Percentiles rank a stretch among this genome's conserved stretches.
Conservation (phyloP, 2,113 vertebrate genomes). For the Zapus hudsonius region DNA sequence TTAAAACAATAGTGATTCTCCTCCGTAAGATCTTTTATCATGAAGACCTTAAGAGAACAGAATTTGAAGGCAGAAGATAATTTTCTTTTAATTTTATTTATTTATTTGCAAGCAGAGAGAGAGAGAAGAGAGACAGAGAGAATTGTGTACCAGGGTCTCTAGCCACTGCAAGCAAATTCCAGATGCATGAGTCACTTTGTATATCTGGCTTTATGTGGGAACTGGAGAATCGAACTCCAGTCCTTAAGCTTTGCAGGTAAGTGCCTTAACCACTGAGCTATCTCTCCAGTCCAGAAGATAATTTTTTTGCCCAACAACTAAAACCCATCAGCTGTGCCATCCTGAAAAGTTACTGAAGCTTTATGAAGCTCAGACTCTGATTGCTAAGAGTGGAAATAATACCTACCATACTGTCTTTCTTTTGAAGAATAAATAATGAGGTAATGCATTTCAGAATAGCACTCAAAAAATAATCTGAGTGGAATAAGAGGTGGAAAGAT, state of each 20-base stretch:
- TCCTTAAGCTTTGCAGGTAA: too few relatives aligned
- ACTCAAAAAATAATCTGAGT: not conserved
- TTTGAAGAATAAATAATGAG: slow-evolving; percentile 12
- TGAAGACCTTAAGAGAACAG: not conserved
- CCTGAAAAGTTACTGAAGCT: not conserved
- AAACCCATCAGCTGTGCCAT: not conserved
- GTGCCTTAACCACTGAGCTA: too few relatives aligned
- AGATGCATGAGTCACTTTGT: too few relatives aligned
- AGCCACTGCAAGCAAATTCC: too few relatives aligned
- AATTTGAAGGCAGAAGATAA: slow-evolving; percentile 22
- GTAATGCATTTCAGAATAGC: not conserved
- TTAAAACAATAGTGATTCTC: not conserved
- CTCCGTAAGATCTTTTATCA: slow-evolving; percentile 1
- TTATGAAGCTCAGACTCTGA: slow-evolving; percentile 3
- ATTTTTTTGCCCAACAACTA: not conserved
- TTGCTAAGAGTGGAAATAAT: not conserved
- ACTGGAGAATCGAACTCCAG: too few relatives aligned
- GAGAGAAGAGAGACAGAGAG: too few relatives aligned
- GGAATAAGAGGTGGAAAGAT: too few relatives aligned
- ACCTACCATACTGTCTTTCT: not conserved
- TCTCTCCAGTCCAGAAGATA: too few relatives aligned
- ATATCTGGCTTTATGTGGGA: too few relatives aligned
- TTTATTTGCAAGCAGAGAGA: too few relatives aligned
- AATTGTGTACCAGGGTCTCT: too few relatives aligned
- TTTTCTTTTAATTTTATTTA: too few relatives aligned